Evolutionary conservation across 2,888 invertebrate species (phyloP).

Genomic region (Callyntrura sp.): DNA sequence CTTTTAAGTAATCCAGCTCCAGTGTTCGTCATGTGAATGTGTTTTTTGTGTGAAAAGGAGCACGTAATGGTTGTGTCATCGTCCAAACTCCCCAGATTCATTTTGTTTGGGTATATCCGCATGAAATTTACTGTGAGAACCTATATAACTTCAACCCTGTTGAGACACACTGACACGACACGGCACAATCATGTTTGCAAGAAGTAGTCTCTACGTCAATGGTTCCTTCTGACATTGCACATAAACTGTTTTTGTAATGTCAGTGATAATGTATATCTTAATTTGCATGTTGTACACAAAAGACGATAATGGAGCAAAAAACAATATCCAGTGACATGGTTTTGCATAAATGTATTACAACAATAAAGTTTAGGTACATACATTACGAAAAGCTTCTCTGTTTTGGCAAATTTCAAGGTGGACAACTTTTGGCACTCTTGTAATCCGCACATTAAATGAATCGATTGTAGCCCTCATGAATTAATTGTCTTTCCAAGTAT

Average conservation of each 20-base stretch:
- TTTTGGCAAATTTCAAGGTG: slow-evolving; percentile 53
- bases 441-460: neutral
- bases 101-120: neutral
- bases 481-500: no score
- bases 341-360: neutral
- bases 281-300: slow-evolving; percentile 17
- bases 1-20: no score
- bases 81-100: no score
- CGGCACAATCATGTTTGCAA: neutral
- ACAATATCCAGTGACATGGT: neutral
- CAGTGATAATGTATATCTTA: no score
- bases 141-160: neutral
- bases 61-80: no score
- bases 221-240: no score
- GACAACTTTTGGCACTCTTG: slow-evolving; percentile 3
- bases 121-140: neutral
- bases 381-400: neutral
- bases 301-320: neutral
- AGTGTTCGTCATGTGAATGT: no score
- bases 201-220: neutral
- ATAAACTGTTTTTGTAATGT: no score
- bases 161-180: neutral
- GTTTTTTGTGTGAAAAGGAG: no score
- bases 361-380: neutral
- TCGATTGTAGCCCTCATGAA: no score